phyloP scores from a whole-genome alignment of 1,140 invertebrate genomes.

The Copidosoma floridanum region DNA sequence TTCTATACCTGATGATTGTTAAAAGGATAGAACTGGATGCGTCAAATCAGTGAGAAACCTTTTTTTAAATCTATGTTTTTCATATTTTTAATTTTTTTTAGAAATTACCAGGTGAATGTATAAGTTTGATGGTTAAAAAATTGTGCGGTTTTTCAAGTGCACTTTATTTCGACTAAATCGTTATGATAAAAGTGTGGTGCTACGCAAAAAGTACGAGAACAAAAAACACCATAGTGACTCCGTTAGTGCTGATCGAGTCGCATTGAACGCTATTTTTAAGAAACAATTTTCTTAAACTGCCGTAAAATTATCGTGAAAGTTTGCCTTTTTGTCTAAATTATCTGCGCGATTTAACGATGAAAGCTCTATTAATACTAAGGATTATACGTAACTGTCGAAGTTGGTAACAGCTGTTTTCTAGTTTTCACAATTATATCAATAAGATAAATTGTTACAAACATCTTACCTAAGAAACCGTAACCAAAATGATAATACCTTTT shows the following conservation, averaged over 20 bases:
- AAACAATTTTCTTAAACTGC: conserved; percentile 24
- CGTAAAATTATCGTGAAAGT: too few relatives aligned
- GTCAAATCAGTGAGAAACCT: too few relatives aligned
- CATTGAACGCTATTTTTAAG: conserved; percentile 21
- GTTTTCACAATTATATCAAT: conserved; percentile 6
- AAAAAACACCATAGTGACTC: conserved; percentile 15
- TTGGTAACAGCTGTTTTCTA: conserved; percentile 12
- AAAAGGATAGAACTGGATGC: too few relatives aligned
- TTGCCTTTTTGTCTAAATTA: conserved; percentile 9
- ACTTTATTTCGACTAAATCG: conserved; percentile 27
- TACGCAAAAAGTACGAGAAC: conserved; percentile 16
- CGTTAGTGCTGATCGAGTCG: conserved; percentile 1
- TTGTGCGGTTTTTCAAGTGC: conserved; percentile 26
- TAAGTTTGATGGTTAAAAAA: too few relatives aligned
- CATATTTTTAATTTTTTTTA: too few relatives aligned
- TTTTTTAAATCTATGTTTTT: too few relatives aligned
- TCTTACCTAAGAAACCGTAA: conserved; percentile 21
- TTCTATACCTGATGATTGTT: too few relatives aligned
- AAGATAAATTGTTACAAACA: conserved; percentile 16
- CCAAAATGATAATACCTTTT: conserved; percentile 22
- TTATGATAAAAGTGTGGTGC: conserved; percentile 18
- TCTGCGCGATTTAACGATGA: too few relatives aligned
- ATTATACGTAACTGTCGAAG: conserved; percentile 10
- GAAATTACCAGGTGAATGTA: too few relatives aligned
- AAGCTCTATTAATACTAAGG: too few relatives aligned